Conservation (phyloP, 2,113 vertebrate species). For the Coracopsis vasa region DNA sequence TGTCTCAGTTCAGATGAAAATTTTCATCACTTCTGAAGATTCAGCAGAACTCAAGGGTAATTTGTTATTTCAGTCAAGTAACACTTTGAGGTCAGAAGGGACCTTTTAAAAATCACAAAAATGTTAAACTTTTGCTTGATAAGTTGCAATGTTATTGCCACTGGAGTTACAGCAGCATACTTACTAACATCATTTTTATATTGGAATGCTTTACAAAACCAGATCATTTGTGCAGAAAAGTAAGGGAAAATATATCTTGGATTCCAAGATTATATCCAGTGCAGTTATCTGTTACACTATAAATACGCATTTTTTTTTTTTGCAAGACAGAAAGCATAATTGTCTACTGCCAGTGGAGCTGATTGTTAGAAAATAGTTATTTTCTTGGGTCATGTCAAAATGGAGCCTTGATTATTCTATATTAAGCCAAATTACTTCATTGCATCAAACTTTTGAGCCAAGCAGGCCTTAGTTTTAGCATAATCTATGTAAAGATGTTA, state of each 20-base stretch:
- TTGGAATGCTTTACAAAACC: neutral
- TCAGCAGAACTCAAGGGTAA: neutral
- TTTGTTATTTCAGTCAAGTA: neutral
- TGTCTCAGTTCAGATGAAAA: neutral
- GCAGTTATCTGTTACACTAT: neutral
- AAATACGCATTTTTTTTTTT: neutral
- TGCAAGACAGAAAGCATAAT: neutral
- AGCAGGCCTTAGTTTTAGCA: neutral
- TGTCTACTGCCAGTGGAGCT: neutral
- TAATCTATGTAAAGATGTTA: neutral
- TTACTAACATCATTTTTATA: neutral
- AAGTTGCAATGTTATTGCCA: neutral
- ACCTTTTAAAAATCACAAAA: neutral
- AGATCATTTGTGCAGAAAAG: constrained; percentile 10
- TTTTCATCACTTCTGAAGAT: neutral
- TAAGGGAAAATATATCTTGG: neutral
- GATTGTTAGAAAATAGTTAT: neutral
- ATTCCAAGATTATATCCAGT: neutral
- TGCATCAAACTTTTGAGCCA: neutral
- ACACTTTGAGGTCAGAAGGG: neutral
- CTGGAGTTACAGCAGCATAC: neutral
- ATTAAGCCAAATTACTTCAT: constrained; percentile 1
- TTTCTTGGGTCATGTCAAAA: neutral
- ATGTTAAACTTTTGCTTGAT: neutral
- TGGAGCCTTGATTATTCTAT: constrained; percentile 19